A percentile compares a stretch with the other conserved stretches of the same genome.
Conservation (phyloP, 2,888 invertebrate species). For the Crematogaster levior region DNA sequence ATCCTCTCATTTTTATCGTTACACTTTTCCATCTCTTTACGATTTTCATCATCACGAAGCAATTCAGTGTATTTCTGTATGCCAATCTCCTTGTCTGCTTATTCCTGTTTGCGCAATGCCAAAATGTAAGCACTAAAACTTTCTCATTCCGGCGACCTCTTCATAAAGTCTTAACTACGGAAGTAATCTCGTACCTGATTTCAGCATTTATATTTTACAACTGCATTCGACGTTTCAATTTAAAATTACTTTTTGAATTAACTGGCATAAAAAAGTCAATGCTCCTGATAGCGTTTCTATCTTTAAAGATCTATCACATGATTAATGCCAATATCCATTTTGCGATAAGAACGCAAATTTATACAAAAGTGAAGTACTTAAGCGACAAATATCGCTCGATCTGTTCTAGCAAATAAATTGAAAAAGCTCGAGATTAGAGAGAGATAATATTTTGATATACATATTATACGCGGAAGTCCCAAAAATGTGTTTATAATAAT, state of each 20-base stretch:
- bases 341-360: background rate
- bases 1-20: conserved; percentile 32
- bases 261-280: background rate
- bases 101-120: conserved; percentile 31
- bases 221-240: conserved; percentile 28
- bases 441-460: background rate
- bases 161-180: conserved; percentile 43
- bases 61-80: conserved; percentile 41
- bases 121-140: conserved; percentile 46
- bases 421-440: background rate
- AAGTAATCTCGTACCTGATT: conserved; percentile 39
- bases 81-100: conserved; percentile 40
- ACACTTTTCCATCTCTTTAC: conserved; percentile 22
- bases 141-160: conserved; percentile 35
- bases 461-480: background rate
- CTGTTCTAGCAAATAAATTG: background rate
- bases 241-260: conserved; percentile 34
- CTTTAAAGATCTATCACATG: conserved; percentile 13
- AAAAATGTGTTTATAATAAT: background rate
- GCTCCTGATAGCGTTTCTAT: background rate
- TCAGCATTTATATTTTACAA: conserved; percentile 34
- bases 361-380: background rate
- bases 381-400: background rate
- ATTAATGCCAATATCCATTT: conserved; percentile 5
- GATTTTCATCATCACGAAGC: conserved; percentile 20